Evolutionary conservation across 2,113 vertebrate genomes (phyloP).

Genomic region (Peromyscus maniculatus): DNA sequence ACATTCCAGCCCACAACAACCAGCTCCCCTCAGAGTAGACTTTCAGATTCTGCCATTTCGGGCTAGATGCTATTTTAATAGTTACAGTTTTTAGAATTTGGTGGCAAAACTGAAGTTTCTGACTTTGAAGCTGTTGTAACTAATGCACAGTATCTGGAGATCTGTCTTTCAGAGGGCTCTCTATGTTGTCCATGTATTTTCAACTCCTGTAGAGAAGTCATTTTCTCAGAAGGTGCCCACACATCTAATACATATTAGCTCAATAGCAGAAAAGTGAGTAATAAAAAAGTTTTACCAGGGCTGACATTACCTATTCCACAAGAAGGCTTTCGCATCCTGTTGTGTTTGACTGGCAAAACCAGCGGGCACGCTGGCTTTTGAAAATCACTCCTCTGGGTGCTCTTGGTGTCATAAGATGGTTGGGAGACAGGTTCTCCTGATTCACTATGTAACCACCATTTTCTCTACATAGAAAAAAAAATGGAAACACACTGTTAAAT

Average conservation of each 20-base stretch:
- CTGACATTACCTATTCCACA: constrained; percentile 84
- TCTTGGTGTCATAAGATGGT: constrained; percentile 81
- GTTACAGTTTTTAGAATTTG: constrained; percentile 21
- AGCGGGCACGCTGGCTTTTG: constrained; percentile 61
- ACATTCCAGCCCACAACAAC: background rate
- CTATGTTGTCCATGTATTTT: background rate
- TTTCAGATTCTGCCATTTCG: background rate
- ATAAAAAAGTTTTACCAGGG: background rate
- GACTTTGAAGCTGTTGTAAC: background rate
- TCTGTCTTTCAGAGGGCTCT: background rate
- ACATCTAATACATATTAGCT: constrained; percentile 26
- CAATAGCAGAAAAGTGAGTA: background rate
- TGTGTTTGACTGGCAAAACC: constrained; percentile 70
- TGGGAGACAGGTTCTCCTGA: background rate
- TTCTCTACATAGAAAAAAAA: constrained; percentile 75
- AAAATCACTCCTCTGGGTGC: constrained; percentile 83
- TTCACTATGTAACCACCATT: constrained; percentile 79
- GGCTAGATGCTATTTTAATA: constrained; percentile 1
- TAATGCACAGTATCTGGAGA: background rate
- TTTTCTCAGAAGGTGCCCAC: background rate
- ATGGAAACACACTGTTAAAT: constrained; percentile 46
- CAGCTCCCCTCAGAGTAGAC: background rate
- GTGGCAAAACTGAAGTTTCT: constrained; percentile 24
- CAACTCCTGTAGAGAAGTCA: background rate
- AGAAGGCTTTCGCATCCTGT: constrained; percentile 70